Conservation (phyloP, 2,113 vertebrate genomes). For the Forbesichthys papilliferus region DNA sequence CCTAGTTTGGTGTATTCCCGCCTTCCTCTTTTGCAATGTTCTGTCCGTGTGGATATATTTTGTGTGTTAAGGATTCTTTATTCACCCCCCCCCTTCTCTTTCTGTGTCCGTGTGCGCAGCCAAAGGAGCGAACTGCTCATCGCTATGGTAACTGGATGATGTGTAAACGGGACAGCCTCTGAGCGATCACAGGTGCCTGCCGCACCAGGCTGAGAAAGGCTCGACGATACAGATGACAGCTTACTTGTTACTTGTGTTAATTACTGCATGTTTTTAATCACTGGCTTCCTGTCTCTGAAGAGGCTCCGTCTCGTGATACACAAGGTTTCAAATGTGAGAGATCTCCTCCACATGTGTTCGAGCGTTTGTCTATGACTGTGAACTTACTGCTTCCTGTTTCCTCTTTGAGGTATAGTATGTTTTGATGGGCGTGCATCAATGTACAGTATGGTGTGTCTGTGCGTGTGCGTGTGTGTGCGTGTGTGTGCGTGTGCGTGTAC, state of each 20-base stretch:
- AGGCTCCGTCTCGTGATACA: too few relatives aligned
- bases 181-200: conserved; percentile 47
- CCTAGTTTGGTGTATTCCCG: too few relatives aligned
- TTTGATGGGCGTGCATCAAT: neutral
- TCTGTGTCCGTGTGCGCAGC: conserved; percentile 49
- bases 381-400: conserved; percentile 33
- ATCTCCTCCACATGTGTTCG: neutral
- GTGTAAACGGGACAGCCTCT: conserved; percentile 49
- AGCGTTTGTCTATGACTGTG: neutral
- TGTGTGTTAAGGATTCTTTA: conserved; percentile 5
- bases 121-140: conserved; percentile 35
- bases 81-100: conserved; percentile 18
- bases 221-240: too few relatives aligned
- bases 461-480: neutral
- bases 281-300: too few relatives aligned
- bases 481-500: neutral
- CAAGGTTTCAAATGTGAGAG: conserved; percentile 4
- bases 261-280: too few relatives aligned
- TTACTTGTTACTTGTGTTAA: too few relatives aligned
- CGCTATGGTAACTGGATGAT: conserved; percentile 68
- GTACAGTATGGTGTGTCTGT: neutral
- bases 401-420: neutral
- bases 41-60: too few relatives aligned
- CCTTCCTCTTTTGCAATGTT: conserved; percentile 13
- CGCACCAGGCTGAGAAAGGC: too few relatives aligned